These are phyloP conservation scores for Polymixis flavicincta DNA, from an alignment of 2,888 invertebrate species.

Conservation along the genomic window DNA sequence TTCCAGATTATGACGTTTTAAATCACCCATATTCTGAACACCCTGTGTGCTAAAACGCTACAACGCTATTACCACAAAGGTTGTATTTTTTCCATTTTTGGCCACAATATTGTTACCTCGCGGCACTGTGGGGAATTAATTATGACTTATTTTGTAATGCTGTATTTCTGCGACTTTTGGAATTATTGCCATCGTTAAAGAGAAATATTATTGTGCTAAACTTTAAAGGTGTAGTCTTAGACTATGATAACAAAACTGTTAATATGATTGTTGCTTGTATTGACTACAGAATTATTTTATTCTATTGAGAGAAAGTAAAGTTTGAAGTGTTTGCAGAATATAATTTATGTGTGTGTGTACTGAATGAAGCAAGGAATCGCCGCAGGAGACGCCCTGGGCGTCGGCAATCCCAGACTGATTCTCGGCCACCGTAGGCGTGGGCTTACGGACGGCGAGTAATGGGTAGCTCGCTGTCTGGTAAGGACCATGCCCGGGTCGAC, in stretches of 20 bases:
- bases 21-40: slow-evolving; percentile 28
- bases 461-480: too few relatives aligned
- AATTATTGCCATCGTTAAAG: slow-evolving; percentile 59
- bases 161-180: slow-evolving; percentile 52
- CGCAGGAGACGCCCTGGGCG: too few relatives aligned
- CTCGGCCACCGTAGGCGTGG: too few relatives aligned
- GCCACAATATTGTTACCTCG: slow-evolving; percentile 60
- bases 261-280: background rate
- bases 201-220: slow-evolving; percentile 48
- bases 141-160: slow-evolving; percentile 68
- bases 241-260: slow-evolving; percentile 30
- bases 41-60: slow-evolving; percentile 53
- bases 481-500: too few relatives aligned
- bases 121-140: slow-evolving; percentile 66
- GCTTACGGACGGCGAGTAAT: too few relatives aligned
- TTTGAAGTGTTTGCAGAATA: background rate
- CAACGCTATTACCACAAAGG: slow-evolving; percentile 61
- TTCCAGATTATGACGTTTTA: background rate
- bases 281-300: background rate
- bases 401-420: too few relatives aligned
- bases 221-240: slow-evolving; percentile 42
- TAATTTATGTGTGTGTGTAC: too few relatives aligned
- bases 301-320: background rate
- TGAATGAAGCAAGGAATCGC: too few relatives aligned
- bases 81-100: slow-evolving; percentile 64